Percentiles rank a stretch among this genome's conserved stretches.
These are phyloP conservation scores for Camponotus floridanus DNA, from an alignment of 1,140 invertebrate genomes.

Conservation along the genomic window DNA sequence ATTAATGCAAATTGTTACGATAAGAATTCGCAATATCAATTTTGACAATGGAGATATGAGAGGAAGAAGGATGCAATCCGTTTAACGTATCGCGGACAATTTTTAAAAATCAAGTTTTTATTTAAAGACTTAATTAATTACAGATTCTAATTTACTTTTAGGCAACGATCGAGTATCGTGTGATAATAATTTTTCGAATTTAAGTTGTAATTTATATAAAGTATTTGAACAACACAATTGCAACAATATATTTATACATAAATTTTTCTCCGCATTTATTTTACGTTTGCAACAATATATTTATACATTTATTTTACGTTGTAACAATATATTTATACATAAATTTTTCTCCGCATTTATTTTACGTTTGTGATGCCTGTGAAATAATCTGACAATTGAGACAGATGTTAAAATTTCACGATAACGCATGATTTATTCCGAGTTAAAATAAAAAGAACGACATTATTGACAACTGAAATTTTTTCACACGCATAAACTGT, in stretches of 20 bases:
- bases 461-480: too few species aligned
- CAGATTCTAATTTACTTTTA: too few species aligned
- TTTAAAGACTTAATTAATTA: not conserved
- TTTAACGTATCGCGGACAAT: slow-evolving; percentile 19
- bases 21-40: not conserved
- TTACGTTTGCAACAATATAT: too few species aligned
- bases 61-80: not conserved
- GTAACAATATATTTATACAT: not conserved
- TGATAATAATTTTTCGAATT: not conserved
- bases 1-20: slow-evolving; percentile 20
- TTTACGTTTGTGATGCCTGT: not conserved
- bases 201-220: not conserved
- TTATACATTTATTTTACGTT: too few species aligned
- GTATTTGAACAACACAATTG: not conserved
- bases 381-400: not conserved
- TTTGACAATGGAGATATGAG: not conserved
- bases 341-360: not conserved
- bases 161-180: not conserved
- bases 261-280: not conserved
- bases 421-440: not conserved
- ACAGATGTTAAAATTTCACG: not conserved
- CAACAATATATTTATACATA: not conserved
- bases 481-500: not conserved
- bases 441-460: not conserved
- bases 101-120: not conserved